Conservation (phyloP, 2,797 vertebrate species). For the Poeciliopsis infans region DNA sequence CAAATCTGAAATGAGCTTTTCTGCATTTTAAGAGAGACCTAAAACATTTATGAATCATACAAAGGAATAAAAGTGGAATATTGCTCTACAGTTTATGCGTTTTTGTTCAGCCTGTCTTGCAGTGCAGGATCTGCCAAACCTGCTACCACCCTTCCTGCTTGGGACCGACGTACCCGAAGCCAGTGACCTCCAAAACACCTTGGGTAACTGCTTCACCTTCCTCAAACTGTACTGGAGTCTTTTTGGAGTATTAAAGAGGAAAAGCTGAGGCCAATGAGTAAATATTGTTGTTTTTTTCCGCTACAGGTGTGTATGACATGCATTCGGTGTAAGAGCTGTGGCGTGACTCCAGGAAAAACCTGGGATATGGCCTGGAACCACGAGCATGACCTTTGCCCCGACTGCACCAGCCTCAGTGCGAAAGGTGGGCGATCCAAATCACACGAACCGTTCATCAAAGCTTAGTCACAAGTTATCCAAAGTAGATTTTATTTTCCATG, state of each 20-base stretch:
- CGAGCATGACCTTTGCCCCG: constrained; percentile 87
- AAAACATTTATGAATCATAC: neutral
- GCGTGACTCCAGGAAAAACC: constrained; percentile 87
- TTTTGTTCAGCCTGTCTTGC: constrained; percentile 84
- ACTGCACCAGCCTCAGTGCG: constrained; percentile 83
- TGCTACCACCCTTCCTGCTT: constrained; percentile 90
- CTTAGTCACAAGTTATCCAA: neutral
- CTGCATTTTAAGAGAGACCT: neutral
- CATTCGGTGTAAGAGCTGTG: constrained; percentile 91
- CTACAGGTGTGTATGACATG: constrained; percentile 89
- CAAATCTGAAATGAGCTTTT: neutral
- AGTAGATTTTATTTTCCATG: too few species aligned
- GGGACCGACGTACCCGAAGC: constrained; percentile 91
- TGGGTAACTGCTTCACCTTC: constrained; percentile 81
- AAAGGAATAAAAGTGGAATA: neutral
- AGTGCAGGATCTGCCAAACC: constrained; percentile 89
- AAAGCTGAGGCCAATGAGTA: neutral
- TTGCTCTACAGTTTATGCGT: neutral
- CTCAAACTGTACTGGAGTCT: neutral
- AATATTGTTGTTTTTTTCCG: constrained; percentile 3
- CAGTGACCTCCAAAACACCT: constrained; percentile 82
- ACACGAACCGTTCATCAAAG: neutral
- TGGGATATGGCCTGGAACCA: constrained; percentile 87
- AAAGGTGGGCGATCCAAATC: constrained; percentile 77
- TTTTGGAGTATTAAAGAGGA: neutral